These are phyloP conservation scores for Agrypnus murinus DNA, from an alignment of 2,888 invertebrate genomes.

Conservation along the genomic window DNA sequence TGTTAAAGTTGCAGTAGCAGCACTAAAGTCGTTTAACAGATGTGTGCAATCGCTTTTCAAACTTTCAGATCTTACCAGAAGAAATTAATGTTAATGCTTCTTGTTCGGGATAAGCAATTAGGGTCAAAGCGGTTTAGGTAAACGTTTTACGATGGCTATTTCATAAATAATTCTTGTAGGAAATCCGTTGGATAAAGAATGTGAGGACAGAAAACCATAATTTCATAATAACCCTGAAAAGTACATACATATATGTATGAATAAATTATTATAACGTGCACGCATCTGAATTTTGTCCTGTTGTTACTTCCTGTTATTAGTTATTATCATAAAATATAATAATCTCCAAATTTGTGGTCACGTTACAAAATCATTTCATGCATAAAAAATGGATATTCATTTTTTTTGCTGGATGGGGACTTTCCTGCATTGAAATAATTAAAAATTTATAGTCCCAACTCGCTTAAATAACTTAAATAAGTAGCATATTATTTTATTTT, in stretches of 20 bases:
- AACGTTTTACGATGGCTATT: slow-evolving; percentile 28
- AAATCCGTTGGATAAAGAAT: not conserved
- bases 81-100: slow-evolving; percentile 37
- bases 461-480: not conserved
- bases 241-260: slow-evolving; percentile 9
- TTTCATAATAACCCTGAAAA: slow-evolving; percentile 23
- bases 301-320: slow-evolving; percentile 29
- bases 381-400: slow-evolving; percentile 21
- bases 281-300: slow-evolving; percentile 22
- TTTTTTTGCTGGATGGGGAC: not conserved
- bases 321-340: slow-evolving; percentile 29
- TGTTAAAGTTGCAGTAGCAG: slow-evolving; percentile 37
- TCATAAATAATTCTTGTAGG: slow-evolving; percentile 32
- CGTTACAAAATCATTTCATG: slow-evolving; percentile 34
- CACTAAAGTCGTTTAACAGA: slow-evolving; percentile 37
- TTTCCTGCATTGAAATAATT: not conserved
- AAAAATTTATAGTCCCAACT: not conserved
- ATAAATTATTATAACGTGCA: slow-evolving; percentile 25
- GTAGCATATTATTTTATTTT: not conserved
- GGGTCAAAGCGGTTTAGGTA: slow-evolving; percentile 26
- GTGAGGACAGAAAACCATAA: slow-evolving; percentile 6
- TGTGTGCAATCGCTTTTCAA: slow-evolving; percentile 43
- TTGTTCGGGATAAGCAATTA: slow-evolving; percentile 36
- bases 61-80: slow-evolving; percentile 26
- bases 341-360: slow-evolving; percentile 29